Evolutionary conservation across 1,140 invertebrate genomes (phyloP).

Genomic region (Anastrepha obliqua): DNA sequence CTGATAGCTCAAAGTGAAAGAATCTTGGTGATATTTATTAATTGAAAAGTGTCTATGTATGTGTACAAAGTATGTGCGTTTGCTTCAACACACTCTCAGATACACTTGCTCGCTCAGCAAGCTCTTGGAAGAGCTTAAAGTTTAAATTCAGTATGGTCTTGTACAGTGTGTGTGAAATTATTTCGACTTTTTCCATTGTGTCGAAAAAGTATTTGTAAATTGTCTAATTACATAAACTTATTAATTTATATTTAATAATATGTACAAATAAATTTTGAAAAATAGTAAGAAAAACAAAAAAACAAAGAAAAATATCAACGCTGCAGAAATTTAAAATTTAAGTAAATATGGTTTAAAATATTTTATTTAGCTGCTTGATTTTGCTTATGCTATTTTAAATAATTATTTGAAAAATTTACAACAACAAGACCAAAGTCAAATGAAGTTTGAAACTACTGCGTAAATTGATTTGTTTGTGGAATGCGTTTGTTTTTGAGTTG

Average conservation of each 20-base stretch:
- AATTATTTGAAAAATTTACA: not conserved
- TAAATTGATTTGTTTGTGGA: not conserved
- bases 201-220: constrained; percentile 47
- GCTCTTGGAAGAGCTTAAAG: not conserved
- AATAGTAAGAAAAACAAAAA: not conserved
- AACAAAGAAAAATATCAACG: not conserved
- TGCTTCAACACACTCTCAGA: too few relatives aligned
- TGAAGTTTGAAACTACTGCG: not conserved
- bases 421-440: constrained; percentile 21
- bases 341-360: not conserved
- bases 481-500: not conserved
- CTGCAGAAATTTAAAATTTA: not conserved
- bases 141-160: not conserved
- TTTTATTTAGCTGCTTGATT: not conserved
- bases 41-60: not conserved
- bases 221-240: constrained; percentile 19
- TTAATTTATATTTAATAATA: constrained; percentile 36
- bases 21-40: not conserved
- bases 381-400: not conserved
- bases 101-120: not conserved
- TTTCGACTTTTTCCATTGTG: constrained; percentile 49
- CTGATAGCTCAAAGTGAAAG: constrained; percentile 60
- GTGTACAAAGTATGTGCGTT: too few relatives aligned
- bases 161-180: constrained; percentile 41
- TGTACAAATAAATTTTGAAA: not conserved